Evolutionary conservation across 2,797 vertebrate species (phyloP).

Genomic region (Cetoscarus ocellatus): DNA sequence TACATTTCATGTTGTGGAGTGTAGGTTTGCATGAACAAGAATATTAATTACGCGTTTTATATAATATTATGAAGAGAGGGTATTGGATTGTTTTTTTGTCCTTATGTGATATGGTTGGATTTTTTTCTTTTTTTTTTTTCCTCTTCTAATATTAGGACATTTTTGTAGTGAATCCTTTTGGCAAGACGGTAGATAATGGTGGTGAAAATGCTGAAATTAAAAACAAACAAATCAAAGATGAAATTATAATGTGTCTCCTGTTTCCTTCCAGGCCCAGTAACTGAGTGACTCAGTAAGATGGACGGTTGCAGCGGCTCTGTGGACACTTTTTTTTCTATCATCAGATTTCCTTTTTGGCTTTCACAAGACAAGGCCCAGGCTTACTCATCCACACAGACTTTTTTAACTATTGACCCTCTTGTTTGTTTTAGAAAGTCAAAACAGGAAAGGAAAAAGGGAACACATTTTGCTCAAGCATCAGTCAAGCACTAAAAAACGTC

Average conservation of each 20-base stretch:
- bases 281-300: conserved; percentile 15
- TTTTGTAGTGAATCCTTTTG: too few species aligned
- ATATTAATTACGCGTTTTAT: too few species aligned
- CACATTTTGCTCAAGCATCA: conserved; percentile 57
- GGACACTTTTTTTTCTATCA: conserved; percentile 58
- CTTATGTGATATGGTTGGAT: too few species aligned
- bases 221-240: background rate
- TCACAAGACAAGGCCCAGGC: conserved; percentile 54
- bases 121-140: too few species aligned
- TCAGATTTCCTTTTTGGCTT: conserved; percentile 51
- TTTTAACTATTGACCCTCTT: conserved; percentile 42
- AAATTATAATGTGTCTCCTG: conserved; percentile 2
- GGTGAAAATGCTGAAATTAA: too few species aligned
- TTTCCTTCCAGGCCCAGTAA: conserved; percentile 82
- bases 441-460: conserved; percentile 59
- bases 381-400: conserved; percentile 49
- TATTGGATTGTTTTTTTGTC: too few species aligned
- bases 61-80: too few species aligned
- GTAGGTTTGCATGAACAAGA: too few species aligned
- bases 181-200: too few species aligned
- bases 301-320: conserved; percentile 52
- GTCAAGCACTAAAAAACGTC: conserved; percentile 69
- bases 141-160: too few species aligned
- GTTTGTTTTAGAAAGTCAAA: conserved; percentile 51
- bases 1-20: too few species aligned